Conservation (phyloP, 1,140 invertebrate genomes). For the Drosophila triauraria region DNA sequence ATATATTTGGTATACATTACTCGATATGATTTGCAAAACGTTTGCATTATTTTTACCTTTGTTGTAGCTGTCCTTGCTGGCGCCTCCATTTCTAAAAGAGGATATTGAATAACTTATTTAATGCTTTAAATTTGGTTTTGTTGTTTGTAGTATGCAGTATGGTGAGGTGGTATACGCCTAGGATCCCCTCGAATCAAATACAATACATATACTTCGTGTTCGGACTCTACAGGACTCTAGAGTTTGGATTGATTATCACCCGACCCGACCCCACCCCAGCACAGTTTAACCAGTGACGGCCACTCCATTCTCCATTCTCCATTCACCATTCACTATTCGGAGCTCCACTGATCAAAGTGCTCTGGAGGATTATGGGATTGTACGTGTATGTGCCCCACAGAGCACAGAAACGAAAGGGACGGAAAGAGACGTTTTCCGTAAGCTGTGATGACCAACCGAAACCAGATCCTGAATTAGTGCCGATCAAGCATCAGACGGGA, state of each 20-base stretch:
- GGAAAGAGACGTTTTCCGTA: background rate
- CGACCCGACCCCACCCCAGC: background rate
- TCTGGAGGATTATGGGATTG: conserved; percentile 5
- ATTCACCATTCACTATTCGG: background rate
- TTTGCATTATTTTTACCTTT: conserved; percentile 91
- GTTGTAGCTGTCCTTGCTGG: conserved; percentile 93
- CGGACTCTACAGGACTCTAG: background rate
- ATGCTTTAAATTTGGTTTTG: conserved; percentile 86
- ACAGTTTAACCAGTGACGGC: conserved; percentile 18
- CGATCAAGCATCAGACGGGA: background rate
- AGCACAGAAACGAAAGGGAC: conserved; percentile 12
- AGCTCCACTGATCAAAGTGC: conserved; percentile 15
- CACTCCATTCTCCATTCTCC: background rate
- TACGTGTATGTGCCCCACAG: background rate
- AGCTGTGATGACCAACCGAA: background rate
- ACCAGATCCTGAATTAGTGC: background rate
- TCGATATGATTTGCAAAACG: conserved; percentile 71
- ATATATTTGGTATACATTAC: conserved; percentile 77
- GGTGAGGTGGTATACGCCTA: conserved; percentile 77
- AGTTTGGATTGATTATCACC: background rate
- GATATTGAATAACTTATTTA: conserved; percentile 90
- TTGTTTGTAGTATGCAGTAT: conserved; percentile 87
- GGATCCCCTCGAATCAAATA: conserved; percentile 25
- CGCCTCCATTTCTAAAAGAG: conserved; percentile 94
- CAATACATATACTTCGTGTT: background rate